Base-by-base conservation (phyloP, 2,797 vertebrate species). In the Clarias platycephalus region DNA sequence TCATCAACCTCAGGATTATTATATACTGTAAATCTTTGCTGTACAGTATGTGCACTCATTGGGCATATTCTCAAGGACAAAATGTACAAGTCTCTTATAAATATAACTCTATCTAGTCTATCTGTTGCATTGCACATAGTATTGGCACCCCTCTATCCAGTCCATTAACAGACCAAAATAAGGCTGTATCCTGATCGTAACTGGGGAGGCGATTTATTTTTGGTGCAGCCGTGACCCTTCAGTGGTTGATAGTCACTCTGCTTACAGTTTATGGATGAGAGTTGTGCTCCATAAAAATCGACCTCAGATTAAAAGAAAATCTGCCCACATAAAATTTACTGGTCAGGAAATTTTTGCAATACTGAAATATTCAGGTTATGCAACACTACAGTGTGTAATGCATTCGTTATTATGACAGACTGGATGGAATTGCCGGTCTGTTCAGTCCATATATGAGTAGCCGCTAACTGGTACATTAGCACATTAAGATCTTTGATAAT, bases 391-490 rank as follows among this genome's bases (percentile, higher is more conserved):
- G 5, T 10, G 12, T 44, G 44, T 2, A 44, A 53, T 22, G 18
- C 20, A 40, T 60, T 22, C 3, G 0, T 63, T 63, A 62, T 40
- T 44, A 20, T 40, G 31, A 78, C 78, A 28, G 62, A 18, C 15
- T 22, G 6, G 53, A 31, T 31, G 24, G 3, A 66, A 12, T 40
- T 31, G 7, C 22, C 1, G 8, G 13, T 4, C 15, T 28, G 24
- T 64, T 49, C 1, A 18, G 1, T 44, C 7, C 8, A 13, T 22
- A 28, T 2, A 49, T 4, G 7, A 28, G 15, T 28, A 20, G 6
- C 34, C 53, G 78, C 24, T 66, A 44, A 28, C 34, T 66, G 37
- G n/a, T 66, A n/a, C 78, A 66, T 80, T 20, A 80, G 13, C 79
- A 80, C 79, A 26, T 63, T 26, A 63, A 13, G 40, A 55, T 34